Evolutionary conservation across 2,797 vertebrate genomes (phyloP).

Genomic region (Notoglanidium macrostoma): DNA sequence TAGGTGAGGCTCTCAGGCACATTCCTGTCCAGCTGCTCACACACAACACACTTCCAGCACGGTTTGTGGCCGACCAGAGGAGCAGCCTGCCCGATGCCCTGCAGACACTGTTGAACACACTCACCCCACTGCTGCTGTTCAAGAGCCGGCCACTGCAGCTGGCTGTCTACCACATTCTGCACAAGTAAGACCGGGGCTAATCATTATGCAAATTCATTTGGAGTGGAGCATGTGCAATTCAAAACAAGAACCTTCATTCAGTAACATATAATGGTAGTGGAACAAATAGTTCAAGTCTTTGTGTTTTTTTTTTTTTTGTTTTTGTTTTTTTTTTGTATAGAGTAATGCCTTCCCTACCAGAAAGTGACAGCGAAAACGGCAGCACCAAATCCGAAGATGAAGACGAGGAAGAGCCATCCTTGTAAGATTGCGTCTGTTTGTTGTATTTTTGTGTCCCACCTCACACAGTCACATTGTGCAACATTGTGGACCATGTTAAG

Average conservation of each 20-base stretch:
- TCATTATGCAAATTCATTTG: not conserved
- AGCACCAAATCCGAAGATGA: slow-evolving; percentile 82
- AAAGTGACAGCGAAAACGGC: slow-evolving; percentile 87
- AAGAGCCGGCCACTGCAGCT: slow-evolving; percentile 89
- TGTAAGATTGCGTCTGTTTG: slow-evolving; percentile 76
- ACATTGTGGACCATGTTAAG: not conserved
- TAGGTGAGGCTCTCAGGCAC: slow-evolving; percentile 83
- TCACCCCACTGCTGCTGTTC: slow-evolving; percentile 88
- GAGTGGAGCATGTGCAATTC: slow-evolving; percentile 51
- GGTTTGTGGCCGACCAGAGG: slow-evolving; percentile 85
- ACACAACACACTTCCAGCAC: slow-evolving; percentile 83
- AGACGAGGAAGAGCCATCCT: slow-evolving; percentile 86
- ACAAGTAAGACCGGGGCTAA: slow-evolving; percentile 79
- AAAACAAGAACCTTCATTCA: not conserved
- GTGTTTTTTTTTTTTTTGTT: not conserved
- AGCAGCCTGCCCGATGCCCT: slow-evolving; percentile 88
- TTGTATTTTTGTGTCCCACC: not conserved
- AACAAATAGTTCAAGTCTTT: not conserved
- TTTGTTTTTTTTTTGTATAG: slow-evolving; percentile 63
- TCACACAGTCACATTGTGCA: not conserved
- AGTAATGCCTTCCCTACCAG: slow-evolving; percentile 91
- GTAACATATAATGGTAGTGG: not conserved
- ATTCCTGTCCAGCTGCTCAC: slow-evolving; percentile 84
- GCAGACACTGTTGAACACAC: slow-evolving; percentile 89
- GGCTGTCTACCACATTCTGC: slow-evolving; percentile 83